These are phyloP conservation scores for Corella eumyota DNA, from an alignment of 23 tunicate genomes.

Conservation along the genomic window DNA sequence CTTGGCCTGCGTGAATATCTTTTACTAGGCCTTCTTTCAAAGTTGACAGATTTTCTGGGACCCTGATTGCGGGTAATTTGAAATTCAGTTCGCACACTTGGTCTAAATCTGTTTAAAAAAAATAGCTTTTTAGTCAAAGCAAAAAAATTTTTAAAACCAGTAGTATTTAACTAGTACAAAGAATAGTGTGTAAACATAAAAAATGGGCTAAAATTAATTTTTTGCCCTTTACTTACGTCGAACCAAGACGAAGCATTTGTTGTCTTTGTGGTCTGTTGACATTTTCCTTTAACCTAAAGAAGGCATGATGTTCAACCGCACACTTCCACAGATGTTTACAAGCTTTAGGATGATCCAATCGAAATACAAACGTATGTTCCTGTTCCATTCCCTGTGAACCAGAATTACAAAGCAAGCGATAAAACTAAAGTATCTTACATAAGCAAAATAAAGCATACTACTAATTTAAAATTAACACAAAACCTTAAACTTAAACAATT, in stretches of 20 bases:
- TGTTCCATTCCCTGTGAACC: slow-evolving; percentile 44
- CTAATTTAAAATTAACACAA: too few species aligned
- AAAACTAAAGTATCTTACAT: slow-evolving; percentile 1
- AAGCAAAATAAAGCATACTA: too few species aligned
- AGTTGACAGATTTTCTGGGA: slow-evolving; percentile 62
- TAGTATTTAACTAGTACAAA: too few species aligned
- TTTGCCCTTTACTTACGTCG: slow-evolving; percentile 66
- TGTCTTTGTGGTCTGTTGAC: slow-evolving; percentile 32
- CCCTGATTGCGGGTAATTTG: slow-evolving; percentile 55
- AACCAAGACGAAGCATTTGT: slow-evolving; percentile 81
- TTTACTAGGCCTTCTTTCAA: slow-evolving; percentile 78
- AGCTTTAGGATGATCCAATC: slow-evolving; percentile 73
- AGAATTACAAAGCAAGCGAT: neutral
- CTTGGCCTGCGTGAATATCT: slow-evolving; percentile 80
- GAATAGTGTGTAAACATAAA: too few species aligned
- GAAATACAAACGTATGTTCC: slow-evolving; percentile 77
- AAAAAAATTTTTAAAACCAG: too few species aligned
- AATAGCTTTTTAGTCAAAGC: too few species aligned
- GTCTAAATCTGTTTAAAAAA: slow-evolving; percentile 53
- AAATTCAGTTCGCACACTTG: slow-evolving; percentile 78
- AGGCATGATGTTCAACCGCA: slow-evolving; percentile 96
- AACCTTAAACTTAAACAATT: too few species aligned
- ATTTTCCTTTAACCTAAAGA: slow-evolving; percentile 74
- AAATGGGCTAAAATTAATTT: too few species aligned
- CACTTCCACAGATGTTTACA: slow-evolving; percentile 98